Evolutionary conservation across 1,140 invertebrate genomes (phyloP).

Genomic region (Rhyzopertha dominica): DNA sequence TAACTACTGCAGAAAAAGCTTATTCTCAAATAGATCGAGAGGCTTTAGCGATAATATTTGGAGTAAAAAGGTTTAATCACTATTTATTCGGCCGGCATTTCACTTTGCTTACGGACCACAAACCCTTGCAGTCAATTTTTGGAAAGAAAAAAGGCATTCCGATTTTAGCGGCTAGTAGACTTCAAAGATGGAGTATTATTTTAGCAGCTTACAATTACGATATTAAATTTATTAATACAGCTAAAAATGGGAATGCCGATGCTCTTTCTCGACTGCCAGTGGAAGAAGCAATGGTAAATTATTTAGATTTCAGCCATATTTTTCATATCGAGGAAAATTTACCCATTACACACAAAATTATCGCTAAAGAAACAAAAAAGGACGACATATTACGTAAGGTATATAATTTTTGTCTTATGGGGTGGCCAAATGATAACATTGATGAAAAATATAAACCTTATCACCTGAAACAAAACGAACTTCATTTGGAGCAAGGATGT

Average conservation of each 20-base stretch:
- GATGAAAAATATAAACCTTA: too few species aligned
- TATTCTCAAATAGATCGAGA: constrained; percentile 28
- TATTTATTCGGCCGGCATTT: constrained; percentile 19
- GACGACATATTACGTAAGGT: too few species aligned
- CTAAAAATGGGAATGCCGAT: constrained; percentile 15
- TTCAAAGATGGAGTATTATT: constrained; percentile 19
- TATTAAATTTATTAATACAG: constrained; percentile 21
- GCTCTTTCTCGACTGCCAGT: constrained; percentile 17
- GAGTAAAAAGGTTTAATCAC: constrained; percentile 24
- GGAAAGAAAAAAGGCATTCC: constrained; percentile 18
- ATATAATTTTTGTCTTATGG: too few species aligned
- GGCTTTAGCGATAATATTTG: constrained; percentile 25
- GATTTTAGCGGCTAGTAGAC: constrained; percentile 9
- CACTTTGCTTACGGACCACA: constrained; percentile 17
- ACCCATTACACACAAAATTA: too few species aligned
- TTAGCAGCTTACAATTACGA: constrained; percentile 21
- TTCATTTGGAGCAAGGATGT: too few species aligned
- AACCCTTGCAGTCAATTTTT: constrained; percentile 20
- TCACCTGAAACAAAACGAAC: too few species aligned
- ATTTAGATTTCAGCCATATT: neutral
- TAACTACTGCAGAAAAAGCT: constrained; percentile 19
- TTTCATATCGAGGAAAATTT: neutral
- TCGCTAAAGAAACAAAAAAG: too few species aligned
- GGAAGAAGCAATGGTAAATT: neutral
- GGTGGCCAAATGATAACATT: too few species aligned